Percentiles rank a stretch among this genome's conserved stretches.
Conservation (phyloP, 1,140 invertebrate genomes). For the Copidosoma floridanum region DNA sequence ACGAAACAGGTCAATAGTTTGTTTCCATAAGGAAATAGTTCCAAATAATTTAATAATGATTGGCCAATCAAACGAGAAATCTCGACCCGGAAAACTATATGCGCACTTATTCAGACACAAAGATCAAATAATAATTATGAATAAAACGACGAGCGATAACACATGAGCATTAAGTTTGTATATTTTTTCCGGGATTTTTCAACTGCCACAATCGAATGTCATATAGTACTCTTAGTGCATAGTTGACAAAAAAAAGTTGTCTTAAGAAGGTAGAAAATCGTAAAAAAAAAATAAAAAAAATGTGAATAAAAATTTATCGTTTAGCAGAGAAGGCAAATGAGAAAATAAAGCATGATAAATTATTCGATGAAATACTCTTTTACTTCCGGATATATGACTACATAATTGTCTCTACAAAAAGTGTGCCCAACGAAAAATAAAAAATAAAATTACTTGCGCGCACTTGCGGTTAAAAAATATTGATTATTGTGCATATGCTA, state of each 20-base stretch:
- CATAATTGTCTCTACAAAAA: too few relatives aligned
- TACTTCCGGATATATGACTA: too few relatives aligned
- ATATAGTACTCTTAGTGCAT: not conserved
- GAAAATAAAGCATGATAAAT: too few relatives aligned
- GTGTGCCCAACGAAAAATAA: too few relatives aligned
- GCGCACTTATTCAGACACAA: not conserved
- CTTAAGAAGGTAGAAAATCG: not conserved
- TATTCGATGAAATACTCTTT: too few relatives aligned
- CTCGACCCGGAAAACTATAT: not conserved
- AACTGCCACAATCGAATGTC: slow-evolving; percentile 7
- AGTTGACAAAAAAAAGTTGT: not conserved
- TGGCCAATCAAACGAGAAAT: not conserved
- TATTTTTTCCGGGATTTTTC: not conserved
- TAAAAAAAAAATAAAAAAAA: not conserved
- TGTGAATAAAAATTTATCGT: not conserved
- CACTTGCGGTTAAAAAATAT: not conserved
- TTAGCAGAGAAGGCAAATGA: too few relatives aligned
- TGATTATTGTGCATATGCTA: slow-evolving; percentile 2
- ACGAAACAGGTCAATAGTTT: slow-evolving; percentile 11
- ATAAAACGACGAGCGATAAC: too few relatives aligned
- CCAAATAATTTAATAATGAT: not conserved
- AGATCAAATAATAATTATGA: not conserved
- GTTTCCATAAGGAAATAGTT: slow-evolving; percentile 17
- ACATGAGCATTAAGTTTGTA: not conserved
- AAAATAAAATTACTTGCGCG: too few relatives aligned